Evolutionary conservation across 2,888 invertebrate genomes (phyloP).

Genomic region (Phalera bucephala): DNA sequence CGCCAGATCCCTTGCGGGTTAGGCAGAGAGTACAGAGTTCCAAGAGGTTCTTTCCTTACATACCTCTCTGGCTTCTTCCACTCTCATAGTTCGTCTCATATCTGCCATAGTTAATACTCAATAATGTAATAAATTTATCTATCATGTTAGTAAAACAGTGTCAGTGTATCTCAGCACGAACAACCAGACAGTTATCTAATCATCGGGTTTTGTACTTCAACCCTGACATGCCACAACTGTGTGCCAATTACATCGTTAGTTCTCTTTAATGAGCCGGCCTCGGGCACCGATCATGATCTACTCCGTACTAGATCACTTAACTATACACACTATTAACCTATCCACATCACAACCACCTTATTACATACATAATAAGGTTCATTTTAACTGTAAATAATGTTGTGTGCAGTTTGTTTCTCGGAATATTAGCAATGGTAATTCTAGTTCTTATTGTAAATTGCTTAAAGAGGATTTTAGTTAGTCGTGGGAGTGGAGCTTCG

Average conservation of each 20-base stretch:
- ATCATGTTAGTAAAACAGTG: not conserved
- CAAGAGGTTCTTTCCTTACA: too few relatives aligned
- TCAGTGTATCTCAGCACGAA: conserved; percentile 2
- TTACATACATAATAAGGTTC: conserved; percentile 7
- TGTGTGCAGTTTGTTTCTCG: conserved; percentile 9
- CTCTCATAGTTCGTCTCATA: too few relatives aligned
- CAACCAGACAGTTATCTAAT: conserved; percentile 36
- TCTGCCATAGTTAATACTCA: too few relatives aligned
- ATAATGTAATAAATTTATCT: too few relatives aligned
- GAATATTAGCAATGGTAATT: conserved; percentile 28
- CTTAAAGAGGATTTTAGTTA: conserved; percentile 31
- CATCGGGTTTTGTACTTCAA: conserved; percentile 43
- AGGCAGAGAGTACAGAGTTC: not conserved
- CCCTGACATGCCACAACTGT: conserved; percentile 36
- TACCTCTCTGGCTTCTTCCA: too few relatives aligned
- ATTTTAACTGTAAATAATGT: conserved; percentile 7
- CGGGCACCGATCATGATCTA: conserved; percentile 48
- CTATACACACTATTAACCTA: conserved; percentile 25
- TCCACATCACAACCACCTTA: conserved; percentile 16
- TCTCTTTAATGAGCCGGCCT: conserved; percentile 60
- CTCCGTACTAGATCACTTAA: conserved; percentile 43
- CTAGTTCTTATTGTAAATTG: conserved; percentile 31
- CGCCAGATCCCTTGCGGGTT: too few relatives aligned
- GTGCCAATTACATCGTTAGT: conserved; percentile 73
- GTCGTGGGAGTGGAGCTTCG: conserved; percentile 16